Base-by-base conservation (phyloP, 2,113 vertebrate genomes). In the Syngnathus floridae region DNA sequence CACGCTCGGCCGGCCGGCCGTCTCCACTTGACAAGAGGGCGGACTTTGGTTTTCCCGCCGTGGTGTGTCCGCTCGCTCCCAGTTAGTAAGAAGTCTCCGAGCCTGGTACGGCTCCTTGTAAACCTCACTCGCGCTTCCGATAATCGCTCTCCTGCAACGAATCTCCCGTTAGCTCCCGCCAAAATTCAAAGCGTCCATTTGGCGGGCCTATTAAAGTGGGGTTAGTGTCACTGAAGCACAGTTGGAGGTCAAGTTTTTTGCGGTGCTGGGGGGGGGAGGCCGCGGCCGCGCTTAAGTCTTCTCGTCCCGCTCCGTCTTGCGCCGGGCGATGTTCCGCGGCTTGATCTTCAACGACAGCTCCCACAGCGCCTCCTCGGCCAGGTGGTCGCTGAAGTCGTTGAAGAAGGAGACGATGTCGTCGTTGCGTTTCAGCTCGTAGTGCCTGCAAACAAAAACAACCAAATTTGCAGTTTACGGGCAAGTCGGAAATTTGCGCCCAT, bases 331-430 rank as follows among this genome's bases (percentile, higher is more conserved):
- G 89, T 97, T 98, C 21, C 95, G 90, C 11, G 97, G 97, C 69
- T 98, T 98, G 86, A 99, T 99, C 87, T 99, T 99, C 71, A 98
- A 90, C 16, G 97, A 99, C 48, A 99, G 93, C 79, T 99, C 97
- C 97, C 97, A 99, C 26, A 99, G 77, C 4, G 97, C 97, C 86
- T 99, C 97, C 86, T 99, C 97, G 0, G 97, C 97, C 81, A 99
- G 90, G 88, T 99, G 97, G 88, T 99, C 97, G 2, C 95, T 96
- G 90, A 99, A 99, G 79, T 99, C 97, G 0, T 99, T 99, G 91
- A 99, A 99, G 90, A 99, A 99, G 0, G 82, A 95, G 60, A 99
- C 92, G 4, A 99, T 97, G 86, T 98, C 97, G 0, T 98, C 97
- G 0, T 97, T 97, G 31, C 95, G 93, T 69, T 93, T 95, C 80